Percentiles rank a stretch among this genome's conserved stretches.
Evolutionary conservation across 2,113 vertebrate genomes (phyloP).

Genomic region (Agelaius tricolor): DNA sequence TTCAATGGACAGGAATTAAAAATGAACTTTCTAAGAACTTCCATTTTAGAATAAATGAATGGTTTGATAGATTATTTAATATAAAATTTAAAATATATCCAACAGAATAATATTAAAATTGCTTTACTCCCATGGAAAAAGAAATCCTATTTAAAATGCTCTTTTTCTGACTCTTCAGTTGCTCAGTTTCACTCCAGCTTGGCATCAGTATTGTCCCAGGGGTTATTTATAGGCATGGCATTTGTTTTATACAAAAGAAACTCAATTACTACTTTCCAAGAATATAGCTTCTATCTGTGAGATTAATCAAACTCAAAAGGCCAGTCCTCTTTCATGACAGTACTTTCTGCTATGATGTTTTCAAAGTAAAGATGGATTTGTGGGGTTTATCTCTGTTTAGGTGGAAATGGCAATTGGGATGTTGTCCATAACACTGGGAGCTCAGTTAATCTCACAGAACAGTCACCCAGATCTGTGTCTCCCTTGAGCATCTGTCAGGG

Average conservation of each 20-base stretch:
- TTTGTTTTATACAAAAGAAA: conserved; percentile 29
- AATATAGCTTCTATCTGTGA: background rate
- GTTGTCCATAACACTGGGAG: background rate
- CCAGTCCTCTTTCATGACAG: background rate
- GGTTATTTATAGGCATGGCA: background rate
- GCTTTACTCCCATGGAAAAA: background rate
- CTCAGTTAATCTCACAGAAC: background rate
- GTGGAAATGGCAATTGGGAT: background rate
- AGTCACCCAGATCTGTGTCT: background rate
- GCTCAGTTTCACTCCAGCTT: background rate
- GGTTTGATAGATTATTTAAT: background rate
- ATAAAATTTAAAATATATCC: background rate
- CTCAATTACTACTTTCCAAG: conserved; percentile 27
- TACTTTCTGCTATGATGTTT: background rate
- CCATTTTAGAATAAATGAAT: background rate
- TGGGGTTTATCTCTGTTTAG: background rate
- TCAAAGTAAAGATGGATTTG: background rate
- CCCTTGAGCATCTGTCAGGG: background rate
- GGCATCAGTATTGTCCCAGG: background rate
- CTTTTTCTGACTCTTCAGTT: background rate
- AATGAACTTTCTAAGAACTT: background rate
- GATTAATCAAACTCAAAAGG: background rate
- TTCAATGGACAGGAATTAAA: background rate
- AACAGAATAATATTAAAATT: background rate
- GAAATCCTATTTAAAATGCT: background rate